phyloP scores from a whole-genome alignment of 2,888 invertebrate species.

The Gibbula magus region DNA sequence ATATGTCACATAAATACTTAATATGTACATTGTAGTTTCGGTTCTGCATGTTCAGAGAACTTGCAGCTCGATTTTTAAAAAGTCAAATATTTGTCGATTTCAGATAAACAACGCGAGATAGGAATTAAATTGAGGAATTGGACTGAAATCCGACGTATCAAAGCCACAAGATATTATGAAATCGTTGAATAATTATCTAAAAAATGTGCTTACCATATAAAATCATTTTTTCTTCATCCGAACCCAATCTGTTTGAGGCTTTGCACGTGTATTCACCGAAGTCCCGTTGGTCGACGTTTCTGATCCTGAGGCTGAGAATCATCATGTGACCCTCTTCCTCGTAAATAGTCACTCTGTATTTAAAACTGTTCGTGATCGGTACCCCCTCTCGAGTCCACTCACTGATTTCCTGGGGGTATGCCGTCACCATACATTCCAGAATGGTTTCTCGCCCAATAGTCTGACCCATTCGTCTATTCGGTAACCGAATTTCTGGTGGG shows the following conservation, averaged over 20 bases:
- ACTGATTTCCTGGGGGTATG: slow-evolving; percentile 62
- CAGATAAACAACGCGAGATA: too few species aligned
- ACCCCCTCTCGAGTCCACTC: slow-evolving; percentile 58
- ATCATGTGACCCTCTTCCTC: slow-evolving; percentile 46
- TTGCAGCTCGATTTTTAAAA: too few species aligned
- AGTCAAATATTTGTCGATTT: too few species aligned
- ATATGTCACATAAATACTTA: too few species aligned
- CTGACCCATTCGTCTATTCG: slow-evolving; percentile 62
- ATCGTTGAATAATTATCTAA: too few species aligned
- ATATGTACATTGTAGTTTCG: too few species aligned
- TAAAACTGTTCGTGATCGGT: slow-evolving; percentile 45
- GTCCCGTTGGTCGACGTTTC: slow-evolving; percentile 49
- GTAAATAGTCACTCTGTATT: slow-evolving; percentile 43
- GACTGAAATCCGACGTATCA: too few species aligned
- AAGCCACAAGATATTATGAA: too few species aligned
- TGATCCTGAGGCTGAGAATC: slow-evolving; percentile 51
- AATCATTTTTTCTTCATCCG: slow-evolving; percentile 49
- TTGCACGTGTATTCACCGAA: slow-evolving; percentile 57
- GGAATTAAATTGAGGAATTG: too few species aligned
- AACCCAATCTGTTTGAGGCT: slow-evolving; percentile 52
- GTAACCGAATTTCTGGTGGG: slow-evolving; percentile 61
- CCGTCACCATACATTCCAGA: slow-evolving; percentile 65
- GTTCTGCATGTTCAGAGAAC: too few species aligned
- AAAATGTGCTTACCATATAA: slow-evolving; percentile 51
- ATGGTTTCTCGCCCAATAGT: slow-evolving; percentile 64